These are phyloP conservation scores for Tyrannus savana DNA, from an alignment of 2,113 vertebrate genomes.

Conservation along the genomic window DNA sequence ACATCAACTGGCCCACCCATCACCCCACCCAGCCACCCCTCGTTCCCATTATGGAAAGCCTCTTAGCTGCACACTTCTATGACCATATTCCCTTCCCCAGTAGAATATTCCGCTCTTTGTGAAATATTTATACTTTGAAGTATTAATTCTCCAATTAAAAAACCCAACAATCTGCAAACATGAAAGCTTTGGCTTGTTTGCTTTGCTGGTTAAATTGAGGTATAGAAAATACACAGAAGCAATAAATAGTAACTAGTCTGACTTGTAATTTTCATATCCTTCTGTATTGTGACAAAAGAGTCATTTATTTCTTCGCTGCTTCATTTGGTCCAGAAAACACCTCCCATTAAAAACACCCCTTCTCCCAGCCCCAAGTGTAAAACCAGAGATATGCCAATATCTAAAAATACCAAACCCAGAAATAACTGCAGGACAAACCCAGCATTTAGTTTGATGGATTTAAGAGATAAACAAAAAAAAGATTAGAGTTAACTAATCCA, in stretches of 20 bases:
- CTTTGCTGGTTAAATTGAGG: not conserved
- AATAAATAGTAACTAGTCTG: not conserved
- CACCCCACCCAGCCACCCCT: not conserved
- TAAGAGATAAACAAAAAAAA: not conserved
- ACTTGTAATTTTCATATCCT: not conserved
- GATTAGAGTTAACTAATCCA: not conserved
- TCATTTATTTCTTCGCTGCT: not conserved
- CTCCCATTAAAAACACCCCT: not conserved
- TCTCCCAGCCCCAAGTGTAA: not conserved
- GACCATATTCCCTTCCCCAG: not conserved
- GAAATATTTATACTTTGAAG: not conserved
- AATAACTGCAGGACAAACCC: not conserved
- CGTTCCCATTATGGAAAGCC: not conserved
- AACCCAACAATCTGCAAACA: not conserved
- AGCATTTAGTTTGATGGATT: not conserved
- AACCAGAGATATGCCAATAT: not conserved
- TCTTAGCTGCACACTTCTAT: not conserved
- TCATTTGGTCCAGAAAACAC: not conserved
- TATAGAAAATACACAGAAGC: not conserved
- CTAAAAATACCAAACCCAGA: conserved; percentile 11
- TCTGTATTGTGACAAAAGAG: not conserved
- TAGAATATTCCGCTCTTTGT: not conserved
- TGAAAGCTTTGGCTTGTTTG: not conserved
- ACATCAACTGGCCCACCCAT: not conserved
- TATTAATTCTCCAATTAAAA: not conserved